Conservation (phyloP, 2,888 invertebrate species). For the Callyntrura guangdongensis region DNA sequence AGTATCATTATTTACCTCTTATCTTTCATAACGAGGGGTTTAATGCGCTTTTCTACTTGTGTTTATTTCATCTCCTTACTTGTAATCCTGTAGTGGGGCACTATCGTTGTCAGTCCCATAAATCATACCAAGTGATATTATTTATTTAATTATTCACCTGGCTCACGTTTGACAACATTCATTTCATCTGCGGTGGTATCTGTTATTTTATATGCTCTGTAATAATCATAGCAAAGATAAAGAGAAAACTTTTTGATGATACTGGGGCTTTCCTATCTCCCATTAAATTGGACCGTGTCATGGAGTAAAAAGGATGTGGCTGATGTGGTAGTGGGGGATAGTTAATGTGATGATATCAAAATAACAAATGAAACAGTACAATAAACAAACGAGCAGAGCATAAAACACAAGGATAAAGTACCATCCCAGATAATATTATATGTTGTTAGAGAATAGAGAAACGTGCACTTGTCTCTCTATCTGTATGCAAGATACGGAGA, state of each 20-base stretch:
- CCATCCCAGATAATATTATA: neutral
- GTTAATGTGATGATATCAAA: conserved; percentile 33
- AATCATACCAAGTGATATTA: neutral
- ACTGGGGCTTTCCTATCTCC: neutral
- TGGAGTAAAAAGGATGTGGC: neutral
- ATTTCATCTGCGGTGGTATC: neutral
- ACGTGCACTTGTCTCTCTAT: neutral
- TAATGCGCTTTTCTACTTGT: too few species aligned
- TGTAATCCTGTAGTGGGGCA: too few species aligned
- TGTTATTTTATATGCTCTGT: neutral
- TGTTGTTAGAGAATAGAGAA: neutral
- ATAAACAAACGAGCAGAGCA: conserved; percentile 16
- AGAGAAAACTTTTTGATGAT: neutral
- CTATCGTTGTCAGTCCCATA: neutral
- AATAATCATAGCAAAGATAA: neutral
- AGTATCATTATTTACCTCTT: too few species aligned
- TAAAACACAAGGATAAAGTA: conserved; percentile 1
- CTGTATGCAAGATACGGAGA: neutral
- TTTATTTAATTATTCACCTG: conserved; percentile 15
- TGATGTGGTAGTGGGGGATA: neutral
- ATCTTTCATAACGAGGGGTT: too few species aligned
- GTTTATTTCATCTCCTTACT: too few species aligned
- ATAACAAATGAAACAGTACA: conserved; percentile 2
- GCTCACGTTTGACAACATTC: neutral
- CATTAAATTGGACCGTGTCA: neutral